These are phyloP conservation scores for Daubentonia madagascariensis DNA, from an alignment of 2,113 vertebrate species.

Conservation along the genomic window DNA sequence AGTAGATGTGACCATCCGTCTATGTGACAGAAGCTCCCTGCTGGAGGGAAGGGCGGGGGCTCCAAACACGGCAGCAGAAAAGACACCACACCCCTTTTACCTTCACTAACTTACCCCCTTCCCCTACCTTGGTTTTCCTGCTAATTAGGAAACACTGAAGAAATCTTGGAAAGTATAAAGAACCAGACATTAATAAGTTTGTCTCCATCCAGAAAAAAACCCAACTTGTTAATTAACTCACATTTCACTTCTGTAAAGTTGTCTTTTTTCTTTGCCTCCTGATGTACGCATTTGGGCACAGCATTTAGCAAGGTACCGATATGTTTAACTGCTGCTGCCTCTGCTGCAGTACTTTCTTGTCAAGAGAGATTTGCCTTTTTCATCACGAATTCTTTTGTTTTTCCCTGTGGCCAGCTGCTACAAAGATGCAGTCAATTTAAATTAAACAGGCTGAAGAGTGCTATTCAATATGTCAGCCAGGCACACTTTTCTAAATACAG, in stretches of 20 bases:
- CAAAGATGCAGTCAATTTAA: conserved; percentile 49
- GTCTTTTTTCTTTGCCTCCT: not conserved
- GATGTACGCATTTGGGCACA: not conserved
- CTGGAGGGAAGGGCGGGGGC: not conserved
- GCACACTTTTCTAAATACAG: not conserved
- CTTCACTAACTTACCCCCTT: not conserved
- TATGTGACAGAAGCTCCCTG: not conserved
- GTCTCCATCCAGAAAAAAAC: not conserved
- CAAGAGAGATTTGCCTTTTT: conserved; percentile 19
- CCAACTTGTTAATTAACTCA: conserved; percentile 7
- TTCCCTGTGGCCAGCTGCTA: conserved; percentile 41
- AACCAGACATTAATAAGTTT: not conserved
- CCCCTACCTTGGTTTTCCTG: not conserved
- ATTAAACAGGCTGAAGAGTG: conserved; percentile 36
- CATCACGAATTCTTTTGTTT: conserved; percentile 31
- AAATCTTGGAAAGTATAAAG: not conserved
- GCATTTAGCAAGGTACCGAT: not conserved
- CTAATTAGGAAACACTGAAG: not conserved
- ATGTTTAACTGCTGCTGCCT: not conserved
- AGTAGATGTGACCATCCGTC: not conserved
- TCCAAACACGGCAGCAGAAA: not conserved
- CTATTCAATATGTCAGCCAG: conserved; percentile 31
- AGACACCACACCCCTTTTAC: fast-evolving
- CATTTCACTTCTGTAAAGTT: not conserved
- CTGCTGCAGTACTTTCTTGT: not conserved